Percentiles rank a stretch among this genome's conserved stretches.
These are phyloP conservation scores for Tragopan temminckii DNA, from an alignment of 2,797 vertebrate genomes.

Conservation along the genomic window DNA sequence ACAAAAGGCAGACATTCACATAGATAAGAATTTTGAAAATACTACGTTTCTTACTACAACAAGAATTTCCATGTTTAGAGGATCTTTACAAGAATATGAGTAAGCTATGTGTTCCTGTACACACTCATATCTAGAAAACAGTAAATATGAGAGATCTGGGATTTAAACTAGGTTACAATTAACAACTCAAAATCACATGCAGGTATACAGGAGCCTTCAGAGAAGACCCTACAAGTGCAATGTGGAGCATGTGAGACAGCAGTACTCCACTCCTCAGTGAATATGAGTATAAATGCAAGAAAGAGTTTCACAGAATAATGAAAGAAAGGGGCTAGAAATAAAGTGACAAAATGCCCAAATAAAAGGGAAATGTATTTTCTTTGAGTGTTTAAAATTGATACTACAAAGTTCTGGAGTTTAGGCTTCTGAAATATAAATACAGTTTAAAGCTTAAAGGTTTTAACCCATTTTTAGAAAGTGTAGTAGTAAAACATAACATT, in stretches of 20 bases:
- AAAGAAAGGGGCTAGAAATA: background rate
- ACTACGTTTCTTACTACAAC: background rate
- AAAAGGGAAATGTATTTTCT: background rate
- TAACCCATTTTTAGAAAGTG: background rate
- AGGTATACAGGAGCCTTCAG: background rate
- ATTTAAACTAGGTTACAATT: background rate
- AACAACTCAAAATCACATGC: background rate
- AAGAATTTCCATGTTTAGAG: background rate
- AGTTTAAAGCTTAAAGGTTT: background rate
- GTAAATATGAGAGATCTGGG: background rate
- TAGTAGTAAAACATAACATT: background rate
- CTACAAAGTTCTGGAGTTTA: background rate
- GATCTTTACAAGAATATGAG: background rate
- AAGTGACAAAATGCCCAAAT: background rate
- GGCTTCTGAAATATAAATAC: background rate
- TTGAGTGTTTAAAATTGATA: background rate
- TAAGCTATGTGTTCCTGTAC: background rate
- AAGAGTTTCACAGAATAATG: background rate
- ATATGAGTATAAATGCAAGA: background rate
- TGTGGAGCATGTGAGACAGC: background rate
- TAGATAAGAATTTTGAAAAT: background rate
- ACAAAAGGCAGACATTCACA: background rate
- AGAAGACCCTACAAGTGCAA: background rate
- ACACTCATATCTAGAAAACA: background rate
- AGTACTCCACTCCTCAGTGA: background rate